These are phyloP conservation scores for Metridium senile DNA, from an alignment of 92 coral and sea anemone species.

Conservation along the genomic window DNA sequence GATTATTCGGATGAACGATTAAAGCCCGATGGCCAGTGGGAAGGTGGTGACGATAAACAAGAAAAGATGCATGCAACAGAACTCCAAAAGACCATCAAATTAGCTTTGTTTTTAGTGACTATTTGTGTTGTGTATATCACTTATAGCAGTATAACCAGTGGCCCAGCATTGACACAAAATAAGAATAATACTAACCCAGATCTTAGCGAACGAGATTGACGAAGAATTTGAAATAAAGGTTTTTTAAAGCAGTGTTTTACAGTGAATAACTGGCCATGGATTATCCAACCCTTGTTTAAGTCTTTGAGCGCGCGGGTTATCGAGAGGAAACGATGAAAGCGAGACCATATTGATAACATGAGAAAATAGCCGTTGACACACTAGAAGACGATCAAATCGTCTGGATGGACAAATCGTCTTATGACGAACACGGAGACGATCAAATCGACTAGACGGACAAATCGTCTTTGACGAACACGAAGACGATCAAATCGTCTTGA, in stretches of 20 bases:
- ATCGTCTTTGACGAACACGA: too few relatives aligned
- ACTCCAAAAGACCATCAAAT: slow-evolving; percentile 58
- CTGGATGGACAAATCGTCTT: too few relatives aligned
- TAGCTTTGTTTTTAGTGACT: slow-evolving; percentile 48
- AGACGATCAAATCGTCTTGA: too few relatives aligned
- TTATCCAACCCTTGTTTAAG: not conserved
- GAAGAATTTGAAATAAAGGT: not conserved
- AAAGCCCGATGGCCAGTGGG: slow-evolving; percentile 71
- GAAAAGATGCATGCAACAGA: slow-evolving; percentile 62
- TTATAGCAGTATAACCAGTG: slow-evolving; percentile 34
- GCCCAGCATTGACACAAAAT: slow-evolving; percentile 3
- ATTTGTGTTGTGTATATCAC: slow-evolving; percentile 53
- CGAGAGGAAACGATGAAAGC: not conserved
- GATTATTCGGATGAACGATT: slow-evolving; percentile 60
- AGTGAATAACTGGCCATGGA: slow-evolving; percentile 2
- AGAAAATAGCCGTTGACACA: too few relatives aligned
- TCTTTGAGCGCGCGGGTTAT: not conserved
- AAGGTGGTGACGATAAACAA: slow-evolving; percentile 77
- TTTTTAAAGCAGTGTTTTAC: not conserved
- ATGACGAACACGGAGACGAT: too few relatives aligned
- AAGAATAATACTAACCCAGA: not conserved
- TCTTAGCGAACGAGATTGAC: not conserved
- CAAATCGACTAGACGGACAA: too few relatives aligned
- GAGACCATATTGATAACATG: too few relatives aligned
- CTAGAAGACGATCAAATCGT: too few relatives aligned